A percentile compares a stretch with the other conserved stretches of the same genome.
phyloP scores from a whole-genome alignment of 2,113 vertebrate species.

The Poeciliopsis occidentalis region DNA sequence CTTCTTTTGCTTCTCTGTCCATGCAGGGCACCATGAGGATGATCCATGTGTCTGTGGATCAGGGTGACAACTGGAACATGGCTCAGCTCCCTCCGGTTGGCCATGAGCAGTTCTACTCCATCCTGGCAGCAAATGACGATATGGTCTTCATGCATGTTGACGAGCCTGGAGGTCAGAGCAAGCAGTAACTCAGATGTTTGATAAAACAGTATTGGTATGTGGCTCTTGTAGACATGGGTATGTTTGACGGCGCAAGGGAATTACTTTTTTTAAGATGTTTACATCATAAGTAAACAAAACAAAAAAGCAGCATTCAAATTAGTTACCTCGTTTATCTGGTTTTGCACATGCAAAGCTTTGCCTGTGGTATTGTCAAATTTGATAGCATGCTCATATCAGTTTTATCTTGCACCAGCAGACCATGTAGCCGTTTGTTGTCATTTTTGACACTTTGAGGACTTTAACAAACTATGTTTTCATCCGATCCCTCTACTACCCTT shows the following conservation, averaged over 20 bases:
- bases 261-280: too few relatives aligned
- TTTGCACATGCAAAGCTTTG: too few relatives aligned
- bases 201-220: not conserved
- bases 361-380: not conserved
- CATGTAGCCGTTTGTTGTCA: not conserved
- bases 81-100: conserved; percentile 93
- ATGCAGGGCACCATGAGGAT: conserved; percentile 83
- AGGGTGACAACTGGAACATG: conserved; percentile 90
- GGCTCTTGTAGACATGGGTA: not conserved
- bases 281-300: too few relatives aligned
- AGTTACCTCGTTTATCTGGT: too few relatives aligned
- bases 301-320: too few relatives aligned
- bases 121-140: conserved; percentile 89
- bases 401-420: not conserved
- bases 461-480: too few relatives aligned
- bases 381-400: not conserved
- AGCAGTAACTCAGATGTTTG: not conserved
- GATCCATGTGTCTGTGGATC: conserved; percentile 89
- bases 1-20: not conserved
- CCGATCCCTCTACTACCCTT: not conserved
- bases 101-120: conserved; percentile 95
- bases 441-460: not conserved
- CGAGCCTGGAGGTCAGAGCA: conserved; percentile 86
- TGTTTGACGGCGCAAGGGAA: not conserved
- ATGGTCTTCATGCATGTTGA: conserved; percentile 98